Evolutionary conservation across 2,888 invertebrate species (phyloP).

Genomic region (Cheiracanthium punctorium): DNA sequence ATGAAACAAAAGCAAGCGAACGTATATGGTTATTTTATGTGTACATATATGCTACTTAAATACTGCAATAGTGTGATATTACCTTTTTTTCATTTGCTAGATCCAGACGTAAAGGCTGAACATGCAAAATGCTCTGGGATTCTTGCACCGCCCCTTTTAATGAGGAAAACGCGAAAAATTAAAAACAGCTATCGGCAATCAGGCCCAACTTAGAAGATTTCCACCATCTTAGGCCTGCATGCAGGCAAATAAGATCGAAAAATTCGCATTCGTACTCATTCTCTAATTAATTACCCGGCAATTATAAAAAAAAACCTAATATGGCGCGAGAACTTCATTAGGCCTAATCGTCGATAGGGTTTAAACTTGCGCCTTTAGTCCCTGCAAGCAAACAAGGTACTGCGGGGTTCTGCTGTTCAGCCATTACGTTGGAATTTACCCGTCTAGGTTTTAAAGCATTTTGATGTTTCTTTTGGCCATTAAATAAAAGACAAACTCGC

Average conservation of each 20-base stretch:
- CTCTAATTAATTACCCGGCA: background rate
- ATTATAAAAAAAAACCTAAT: background rate
- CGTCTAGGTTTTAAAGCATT: constrained; percentile 70
- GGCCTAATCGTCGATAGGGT: constrained; percentile 58
- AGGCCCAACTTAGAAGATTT: constrained; percentile 29
- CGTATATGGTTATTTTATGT: too few species aligned
- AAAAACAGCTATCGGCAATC: constrained; percentile 11
- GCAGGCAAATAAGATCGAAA: too few species aligned
- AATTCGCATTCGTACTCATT: too few species aligned
- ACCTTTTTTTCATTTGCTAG: background rate
- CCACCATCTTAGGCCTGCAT: too few species aligned
- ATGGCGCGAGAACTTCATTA: background rate
- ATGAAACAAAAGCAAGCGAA: too few species aligned
- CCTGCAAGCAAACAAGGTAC: constrained; percentile 58
- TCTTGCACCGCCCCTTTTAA: constrained; percentile 44
- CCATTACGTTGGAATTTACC: constrained; percentile 67
- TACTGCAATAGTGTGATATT: background rate
- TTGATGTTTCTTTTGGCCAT: constrained; percentile 69
- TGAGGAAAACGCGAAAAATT: constrained; percentile 23
- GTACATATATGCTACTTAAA: too few species aligned
- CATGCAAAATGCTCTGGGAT: constrained; percentile 33
- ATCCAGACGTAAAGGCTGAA: constrained; percentile 35
- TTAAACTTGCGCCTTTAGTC: constrained; percentile 58
- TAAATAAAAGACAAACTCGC: constrained; percentile 68
- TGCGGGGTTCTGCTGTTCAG: constrained; percentile 50